Conservation (phyloP, 1,140 invertebrate species). For the Hypsibius dujardini region DNA sequence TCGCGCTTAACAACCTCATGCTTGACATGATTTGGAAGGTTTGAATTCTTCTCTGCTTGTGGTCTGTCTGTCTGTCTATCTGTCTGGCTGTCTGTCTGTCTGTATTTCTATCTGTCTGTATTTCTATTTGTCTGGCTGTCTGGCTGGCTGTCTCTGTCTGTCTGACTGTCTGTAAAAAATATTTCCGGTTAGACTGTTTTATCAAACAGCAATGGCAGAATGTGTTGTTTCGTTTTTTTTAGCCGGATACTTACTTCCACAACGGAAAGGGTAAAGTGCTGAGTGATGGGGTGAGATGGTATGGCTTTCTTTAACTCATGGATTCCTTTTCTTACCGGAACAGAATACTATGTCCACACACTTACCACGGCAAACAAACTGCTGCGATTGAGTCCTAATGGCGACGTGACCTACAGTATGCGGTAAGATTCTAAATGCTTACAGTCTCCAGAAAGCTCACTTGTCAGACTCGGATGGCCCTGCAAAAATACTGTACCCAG, state of each 20-base stretch:
- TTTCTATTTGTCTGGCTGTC: too few relatives aligned
- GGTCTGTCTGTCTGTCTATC: background rate
- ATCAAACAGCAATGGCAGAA: too few relatives aligned
- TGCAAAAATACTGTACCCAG: too few relatives aligned
- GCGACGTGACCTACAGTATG: slow-evolving; percentile 30
- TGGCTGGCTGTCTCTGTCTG: too few relatives aligned
- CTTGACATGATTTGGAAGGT: slow-evolving; percentile 13
- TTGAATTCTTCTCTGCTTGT: slow-evolving; percentile 9
- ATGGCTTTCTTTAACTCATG: background rate
- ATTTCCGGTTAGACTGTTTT: too few relatives aligned
- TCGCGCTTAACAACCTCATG: slow-evolving; percentile 15
- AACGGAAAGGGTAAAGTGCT: slow-evolving; percentile 29
- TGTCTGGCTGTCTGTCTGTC: too few relatives aligned
- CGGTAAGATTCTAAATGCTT: slow-evolving; percentile 24
- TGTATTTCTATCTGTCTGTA: too few relatives aligned
- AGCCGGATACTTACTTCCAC: slow-evolving; percentile 31
- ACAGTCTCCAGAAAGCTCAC: too few relatives aligned
- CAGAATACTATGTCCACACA: slow-evolving; percentile 33
- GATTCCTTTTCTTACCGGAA: too few relatives aligned
- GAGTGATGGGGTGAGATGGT: too few relatives aligned
- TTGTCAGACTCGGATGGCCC: too few relatives aligned
- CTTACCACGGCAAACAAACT: slow-evolving; percentile 32
- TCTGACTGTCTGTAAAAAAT: too few relatives aligned
- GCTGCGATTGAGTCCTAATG: slow-evolving; percentile 29
- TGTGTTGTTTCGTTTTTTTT: background rate